Base-by-base conservation (phyloP, 1,140 invertebrate genomes). In the Neotoxoptera formosana region DNA sequence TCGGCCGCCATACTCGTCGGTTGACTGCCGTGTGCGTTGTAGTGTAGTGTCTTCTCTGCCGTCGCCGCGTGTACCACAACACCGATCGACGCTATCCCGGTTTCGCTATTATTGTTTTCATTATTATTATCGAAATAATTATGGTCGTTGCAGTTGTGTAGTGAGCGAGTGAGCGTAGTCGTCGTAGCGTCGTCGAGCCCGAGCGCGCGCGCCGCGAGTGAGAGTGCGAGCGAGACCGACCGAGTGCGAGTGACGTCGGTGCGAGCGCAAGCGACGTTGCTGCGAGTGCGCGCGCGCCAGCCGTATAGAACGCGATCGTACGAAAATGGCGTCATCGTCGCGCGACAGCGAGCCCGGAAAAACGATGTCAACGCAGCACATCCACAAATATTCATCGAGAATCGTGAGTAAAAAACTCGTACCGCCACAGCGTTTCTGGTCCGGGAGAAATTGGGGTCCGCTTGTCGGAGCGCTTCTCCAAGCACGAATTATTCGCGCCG, bases 321-420 rank as follows among this genome's bases (percentile, higher is more conserved):
- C 34, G 88, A 89, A 89, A 89, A 89, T 89, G 88, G 88, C 88
- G 88, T 89, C 87, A 45, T 89, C 87, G 87, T 47, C 88, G 51
- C 88, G 88, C 88, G 88, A 89, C 88, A 87, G 17, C 86, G 48
- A 89, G n/a, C 88, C 48, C 51, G 88, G 88, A 34, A 89, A 89
- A 89, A 53, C 51, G 34, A 53, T 23, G 48, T 21, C 88, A n/a
- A 6, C 83, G 83, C 36, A 25, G 9, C 87, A 53, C 41, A 41
- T 41, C 20, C 87, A 89, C n/a, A 89, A 89, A 89, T 89, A 89
- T 89, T 89, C 87, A 48, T 89, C 87, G 87, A 89, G 87, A 89
- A 89, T 89, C n/a, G 86, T 88, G 86, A 88, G 86, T 88, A 48
- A 21, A 48, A 21, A 11, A 87, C 25, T 4, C 86, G 30, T 7